phyloP scores from a whole-genome alignment of 2,888 invertebrate species.

The Parnassius apollo region DNA sequence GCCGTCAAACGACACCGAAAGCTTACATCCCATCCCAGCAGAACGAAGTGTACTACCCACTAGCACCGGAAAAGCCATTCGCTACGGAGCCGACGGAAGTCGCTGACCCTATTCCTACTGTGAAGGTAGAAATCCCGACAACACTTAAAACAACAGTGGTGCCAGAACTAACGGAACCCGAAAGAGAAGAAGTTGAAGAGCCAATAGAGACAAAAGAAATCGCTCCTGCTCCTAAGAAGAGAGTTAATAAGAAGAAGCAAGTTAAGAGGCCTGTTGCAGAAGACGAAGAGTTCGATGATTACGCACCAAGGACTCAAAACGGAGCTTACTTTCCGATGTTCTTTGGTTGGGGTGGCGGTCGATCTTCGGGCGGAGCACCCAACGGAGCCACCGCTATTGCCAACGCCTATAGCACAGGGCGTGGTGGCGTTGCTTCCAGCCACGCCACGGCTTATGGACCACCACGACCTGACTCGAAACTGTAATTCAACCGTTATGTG shows the following conservation, averaged over 20 bases:
- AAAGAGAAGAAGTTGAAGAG: slow-evolving; percentile 60
- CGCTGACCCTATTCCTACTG: slow-evolving; percentile 52
- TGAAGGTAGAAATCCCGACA: slow-evolving; percentile 51
- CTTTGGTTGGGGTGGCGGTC: slow-evolving; percentile 74
- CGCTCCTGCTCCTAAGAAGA: slow-evolving; percentile 45
- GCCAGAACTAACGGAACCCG: slow-evolving; percentile 63
- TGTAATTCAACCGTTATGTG: slow-evolving; percentile 37
- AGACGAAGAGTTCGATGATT: slow-evolving; percentile 78
- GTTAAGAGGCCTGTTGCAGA: slow-evolving; percentile 57
- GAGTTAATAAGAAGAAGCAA: slow-evolving; percentile 65
- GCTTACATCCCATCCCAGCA: slow-evolving; percentile 61
- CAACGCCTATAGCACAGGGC: slow-evolving; percentile 86
- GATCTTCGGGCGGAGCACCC: slow-evolving; percentile 65
- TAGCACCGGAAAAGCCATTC: slow-evolving; percentile 32
- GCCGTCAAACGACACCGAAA: slow-evolving; percentile 63
- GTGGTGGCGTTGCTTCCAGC: slow-evolving; percentile 86
- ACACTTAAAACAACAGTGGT: slow-evolving; percentile 48
- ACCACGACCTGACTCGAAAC: slow-evolving; percentile 68
- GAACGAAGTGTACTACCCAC: slow-evolving; percentile 66
- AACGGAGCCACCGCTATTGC: slow-evolving; percentile 86
- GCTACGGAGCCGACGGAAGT: slow-evolving; percentile 55
- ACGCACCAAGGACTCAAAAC: slow-evolving; percentile 65
- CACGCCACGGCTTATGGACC: slow-evolving; percentile 87
- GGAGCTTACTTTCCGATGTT: slow-evolving; percentile 86
- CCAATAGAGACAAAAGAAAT: slow-evolving; percentile 58